phyloP scores from a whole-genome alignment of 2,888 invertebrate species.

The Drosophila emarginata region DNA sequence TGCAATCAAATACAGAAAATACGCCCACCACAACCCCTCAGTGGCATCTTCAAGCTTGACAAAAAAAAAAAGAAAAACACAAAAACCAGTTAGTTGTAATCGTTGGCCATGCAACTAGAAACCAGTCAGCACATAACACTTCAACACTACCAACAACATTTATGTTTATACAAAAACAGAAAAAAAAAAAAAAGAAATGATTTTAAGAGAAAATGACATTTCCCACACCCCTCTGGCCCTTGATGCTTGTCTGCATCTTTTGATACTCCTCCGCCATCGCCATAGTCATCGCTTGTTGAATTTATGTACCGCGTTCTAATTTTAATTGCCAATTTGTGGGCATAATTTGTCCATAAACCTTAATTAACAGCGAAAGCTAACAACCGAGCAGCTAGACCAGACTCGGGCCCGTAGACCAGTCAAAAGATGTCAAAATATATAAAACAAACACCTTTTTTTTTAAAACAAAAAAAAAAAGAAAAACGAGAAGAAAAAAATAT shows the following conservation, averaged over 20 bases:
- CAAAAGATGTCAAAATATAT: conserved; percentile 66
- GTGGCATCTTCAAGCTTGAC: conserved; percentile 27
- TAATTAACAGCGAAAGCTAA: conserved; percentile 74
- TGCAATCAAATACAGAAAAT: conserved; percentile 12
- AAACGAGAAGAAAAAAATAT: conserved; percentile 4
- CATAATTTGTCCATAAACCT: conserved; percentile 77
- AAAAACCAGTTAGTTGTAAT: conserved; percentile 36
- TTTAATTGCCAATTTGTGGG: conserved; percentile 78
- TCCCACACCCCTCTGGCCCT: background rate
- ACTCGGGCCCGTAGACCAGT: background rate
- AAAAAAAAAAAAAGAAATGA: background rate
- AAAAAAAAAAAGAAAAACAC: conserved; percentile 13
- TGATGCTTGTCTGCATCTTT: no score
- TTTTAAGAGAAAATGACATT: background rate
- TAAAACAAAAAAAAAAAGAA: conserved; percentile 15
- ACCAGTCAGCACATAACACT: no score
- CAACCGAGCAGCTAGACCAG: conserved; percentile 38
- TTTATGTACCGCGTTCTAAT: conserved; percentile 74
- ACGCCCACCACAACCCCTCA: conserved; percentile 38
- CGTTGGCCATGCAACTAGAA: conserved; percentile 55
- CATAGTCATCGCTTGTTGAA: conserved; percentile 41
- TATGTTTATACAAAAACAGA: background rate
- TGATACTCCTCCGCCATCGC: background rate
- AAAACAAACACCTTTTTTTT: conserved; percentile 70
- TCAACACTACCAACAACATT: no score